Evolutionary conservation across 2,797 vertebrate genomes (phyloP).

Genomic region (Hoplostethus mediterraneus): DNA sequence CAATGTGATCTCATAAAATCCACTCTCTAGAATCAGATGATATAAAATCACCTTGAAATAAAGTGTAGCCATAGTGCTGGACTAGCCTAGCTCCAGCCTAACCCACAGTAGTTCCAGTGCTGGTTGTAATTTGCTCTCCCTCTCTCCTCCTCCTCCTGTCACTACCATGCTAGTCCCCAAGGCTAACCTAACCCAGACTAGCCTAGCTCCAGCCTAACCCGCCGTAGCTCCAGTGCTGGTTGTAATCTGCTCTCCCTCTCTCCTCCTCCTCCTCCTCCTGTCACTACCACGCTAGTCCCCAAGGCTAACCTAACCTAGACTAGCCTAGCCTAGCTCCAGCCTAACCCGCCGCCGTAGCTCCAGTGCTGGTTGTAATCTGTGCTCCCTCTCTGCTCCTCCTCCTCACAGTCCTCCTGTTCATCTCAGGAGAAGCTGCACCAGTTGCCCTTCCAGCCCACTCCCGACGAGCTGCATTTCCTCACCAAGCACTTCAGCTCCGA

Average conservation of each 20-base stretch:
- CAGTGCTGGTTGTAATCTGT: constrained; percentile 80
- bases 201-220: constrained; percentile 6
- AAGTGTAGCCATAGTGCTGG: too few relatives aligned
- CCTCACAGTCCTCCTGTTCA: constrained; percentile 98
- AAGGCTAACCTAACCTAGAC: neutral
- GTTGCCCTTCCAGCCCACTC: constrained; percentile 97
- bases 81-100: neutral
- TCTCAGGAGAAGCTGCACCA: constrained; percentile 99
- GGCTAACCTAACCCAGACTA: neutral
- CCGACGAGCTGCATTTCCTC: constrained; percentile 97
- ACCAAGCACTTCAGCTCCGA: constrained; percentile 99
- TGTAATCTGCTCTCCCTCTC: neutral
- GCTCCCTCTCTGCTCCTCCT: constrained; percentile 89
- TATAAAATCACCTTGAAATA: too few relatives aligned
- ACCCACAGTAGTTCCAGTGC: constrained; percentile 44
- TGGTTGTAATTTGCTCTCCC: neutral
- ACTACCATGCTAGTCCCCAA: neutral
- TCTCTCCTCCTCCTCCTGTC: neutral
- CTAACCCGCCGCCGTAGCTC: constrained; percentile 47
- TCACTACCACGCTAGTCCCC: neutral
- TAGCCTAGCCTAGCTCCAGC: neutral
- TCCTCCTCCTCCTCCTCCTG: neutral
- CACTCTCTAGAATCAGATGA: too few relatives aligned
- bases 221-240: constrained; percentile 44
- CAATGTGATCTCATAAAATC: too few relatives aligned